Evolutionary conservation across 2,113 vertebrate genomes (phyloP).

Genomic region (Sterrhoptilus dennistouni): DNA sequence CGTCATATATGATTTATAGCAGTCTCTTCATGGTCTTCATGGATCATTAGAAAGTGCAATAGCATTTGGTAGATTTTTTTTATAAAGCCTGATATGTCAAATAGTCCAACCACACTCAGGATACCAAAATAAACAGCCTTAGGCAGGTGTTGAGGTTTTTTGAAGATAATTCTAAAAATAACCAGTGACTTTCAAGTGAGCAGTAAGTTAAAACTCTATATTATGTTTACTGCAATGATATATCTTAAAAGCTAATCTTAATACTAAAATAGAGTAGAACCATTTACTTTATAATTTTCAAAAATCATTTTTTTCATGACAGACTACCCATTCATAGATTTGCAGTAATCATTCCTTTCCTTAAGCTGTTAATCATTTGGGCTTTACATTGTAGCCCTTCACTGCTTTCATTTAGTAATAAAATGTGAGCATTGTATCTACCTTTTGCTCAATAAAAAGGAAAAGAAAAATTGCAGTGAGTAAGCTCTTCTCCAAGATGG

Average conservation of each 20-base stretch:
- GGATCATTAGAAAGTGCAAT: conserved; percentile 28
- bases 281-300: background rate
- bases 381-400: background rate
- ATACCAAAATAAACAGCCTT: background rate
- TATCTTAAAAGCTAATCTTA: background rate
- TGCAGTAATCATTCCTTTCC: background rate
- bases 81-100: background rate
- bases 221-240: background rate
- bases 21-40: background rate
- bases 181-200: background rate
- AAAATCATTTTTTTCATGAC: background rate
- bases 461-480: background rate
- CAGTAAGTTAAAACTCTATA: background rate
- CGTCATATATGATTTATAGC: background rate
- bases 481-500: background rate
- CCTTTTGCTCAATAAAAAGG: background rate
- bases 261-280: background rate
- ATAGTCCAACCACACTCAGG: background rate
- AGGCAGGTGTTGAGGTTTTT: background rate
- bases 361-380: background rate
- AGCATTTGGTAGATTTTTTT: background rate
- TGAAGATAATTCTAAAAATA: background rate
- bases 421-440: background rate
- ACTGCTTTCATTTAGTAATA: background rate
- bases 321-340: background rate